Percentiles rank a stretch among this genome's conserved stretches.
These are phyloP conservation scores for Sebastes miniatus DNA, from an alignment of 2,797 vertebrate genomes.

Conservation along the genomic window DNA sequence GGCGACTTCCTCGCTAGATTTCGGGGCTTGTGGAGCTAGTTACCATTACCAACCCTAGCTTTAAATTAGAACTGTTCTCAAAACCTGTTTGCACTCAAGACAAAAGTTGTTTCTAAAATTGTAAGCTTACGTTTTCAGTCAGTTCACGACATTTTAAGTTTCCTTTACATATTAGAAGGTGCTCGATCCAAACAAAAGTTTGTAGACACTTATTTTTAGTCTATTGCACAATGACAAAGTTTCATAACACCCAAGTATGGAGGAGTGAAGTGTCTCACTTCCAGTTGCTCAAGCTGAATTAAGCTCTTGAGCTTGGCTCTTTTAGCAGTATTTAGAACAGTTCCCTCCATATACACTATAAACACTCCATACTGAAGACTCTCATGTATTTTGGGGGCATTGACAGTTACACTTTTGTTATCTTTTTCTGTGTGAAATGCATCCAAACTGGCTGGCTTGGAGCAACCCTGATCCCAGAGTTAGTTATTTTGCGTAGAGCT, in stretches of 20 bases:
- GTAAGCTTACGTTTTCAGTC: too few relatives aligned
- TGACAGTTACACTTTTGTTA: background rate
- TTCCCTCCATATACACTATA: background rate
- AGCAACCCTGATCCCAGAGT: background rate
- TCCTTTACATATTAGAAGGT: background rate
- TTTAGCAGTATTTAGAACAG: constrained; percentile 4
- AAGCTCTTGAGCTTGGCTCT: constrained; percentile 27
- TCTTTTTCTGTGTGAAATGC: background rate
- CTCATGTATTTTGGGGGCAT: background rate
- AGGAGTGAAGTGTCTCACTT: constrained; percentile 42
- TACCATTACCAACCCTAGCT: too few relatives aligned
- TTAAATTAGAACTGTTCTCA: background rate
- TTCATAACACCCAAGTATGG: constrained; percentile 33
- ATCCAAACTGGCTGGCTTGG: background rate
- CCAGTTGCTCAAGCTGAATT: constrained; percentile 35
- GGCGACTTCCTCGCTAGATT: too few relatives aligned
- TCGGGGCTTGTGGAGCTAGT: too few relatives aligned
- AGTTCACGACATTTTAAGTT: background rate
- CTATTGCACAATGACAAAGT: constrained; percentile 37
- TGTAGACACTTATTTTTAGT: constrained; percentile 26
- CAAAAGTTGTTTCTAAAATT: background rate
- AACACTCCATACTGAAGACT: background rate
- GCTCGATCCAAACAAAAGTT: constrained; percentile 3
- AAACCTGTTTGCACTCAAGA: background rate
- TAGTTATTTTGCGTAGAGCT: constrained; percentile 8